Conservation (phyloP, 1,140 invertebrate species). For the Gonioctena quinquepunctata region DNA sequence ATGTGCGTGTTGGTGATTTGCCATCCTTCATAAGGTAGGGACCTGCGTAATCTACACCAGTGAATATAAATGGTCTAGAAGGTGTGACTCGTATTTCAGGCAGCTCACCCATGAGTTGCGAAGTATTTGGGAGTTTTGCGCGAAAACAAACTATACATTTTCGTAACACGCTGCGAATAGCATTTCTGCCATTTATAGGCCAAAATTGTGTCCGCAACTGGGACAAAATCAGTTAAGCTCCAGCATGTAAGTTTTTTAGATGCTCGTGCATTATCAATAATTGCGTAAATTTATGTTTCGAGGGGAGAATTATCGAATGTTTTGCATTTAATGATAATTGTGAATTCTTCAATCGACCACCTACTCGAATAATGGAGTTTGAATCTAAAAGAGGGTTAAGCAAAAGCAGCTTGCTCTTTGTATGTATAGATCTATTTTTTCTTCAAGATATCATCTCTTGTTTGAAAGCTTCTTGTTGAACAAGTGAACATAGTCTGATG, state of each 20-base stretch:
- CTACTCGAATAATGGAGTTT: conserved; percentile 51
- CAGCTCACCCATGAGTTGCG: conserved; percentile 49
- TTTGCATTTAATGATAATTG: conserved; percentile 38
- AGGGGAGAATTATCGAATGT: conserved; percentile 40
- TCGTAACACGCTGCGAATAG: conserved; percentile 21
- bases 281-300: conserved; percentile 29
- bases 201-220: conserved; percentile 29
- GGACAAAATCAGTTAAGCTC: background rate
- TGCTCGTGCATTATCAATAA: conserved; percentile 36
- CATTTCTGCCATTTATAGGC: conserved; percentile 32
- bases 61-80: conserved; percentile 44
- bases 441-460: no score
- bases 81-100: conserved; percentile 39
- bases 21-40: conserved; percentile 19
- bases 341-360: conserved; percentile 48
- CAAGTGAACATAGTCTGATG: no score
- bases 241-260: conserved; percentile 32
- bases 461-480: no score
- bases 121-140: background rate
- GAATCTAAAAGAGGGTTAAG: conserved; percentile 54
- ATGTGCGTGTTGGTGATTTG: background rate
- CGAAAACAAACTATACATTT: conserved; percentile 30
- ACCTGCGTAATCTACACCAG: conserved; percentile 33
- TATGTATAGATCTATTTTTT: no score
- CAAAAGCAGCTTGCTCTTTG: conserved; percentile 17